Evolutionary conservation across 1,140 invertebrate genomes (phyloP), one percentile per base, ranked within the genome.

Genomic region (Saccostrea echinata): DNA sequence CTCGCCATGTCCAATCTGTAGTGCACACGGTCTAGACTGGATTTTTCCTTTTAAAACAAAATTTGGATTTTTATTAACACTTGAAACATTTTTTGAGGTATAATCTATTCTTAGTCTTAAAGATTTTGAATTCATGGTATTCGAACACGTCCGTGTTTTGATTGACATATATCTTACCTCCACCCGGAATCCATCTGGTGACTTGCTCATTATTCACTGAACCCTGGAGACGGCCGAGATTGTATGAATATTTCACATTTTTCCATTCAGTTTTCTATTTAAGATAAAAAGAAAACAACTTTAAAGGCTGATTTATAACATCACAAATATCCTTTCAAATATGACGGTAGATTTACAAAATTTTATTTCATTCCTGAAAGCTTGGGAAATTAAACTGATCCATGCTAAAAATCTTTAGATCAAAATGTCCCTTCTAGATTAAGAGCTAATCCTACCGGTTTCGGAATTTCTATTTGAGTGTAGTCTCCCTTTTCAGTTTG

Each of bases 1-100:
- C 55, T 89, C 71, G 3, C 88, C 88, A 53, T 89, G 88, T 27
- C 88, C 88, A 35, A 89, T 89, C 55, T 89, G 88, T 55, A 89
- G 43, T 2, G 88, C 88, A 24, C 88, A 89, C 9, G 88, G 86
- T 21, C 88, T 43, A 18, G 83, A 33, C 53, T 84, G 83, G 16
- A 84, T 84, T 55, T 61, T 55, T 27, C 83, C 83, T 84, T 43
- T 43, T 43, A 43, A 43, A 43, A 43, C 6, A 43, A 43, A 8
- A 43, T 43, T 9, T 3, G 35, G 35, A 43, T 8, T 43, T 8
- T 43, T 43, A 43, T 43, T 3, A 43, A 43, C 43, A 43, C 43
- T 8, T 6, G 43, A 43, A 43, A 43, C 6, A 4, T 8, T 9
- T 4, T 43, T 43, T 43, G 9, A 43, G 1, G 43, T 43, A 43